Base-by-base conservation (phyloP, 2,888 invertebrate genomes). In the Neria commutata region DNA sequence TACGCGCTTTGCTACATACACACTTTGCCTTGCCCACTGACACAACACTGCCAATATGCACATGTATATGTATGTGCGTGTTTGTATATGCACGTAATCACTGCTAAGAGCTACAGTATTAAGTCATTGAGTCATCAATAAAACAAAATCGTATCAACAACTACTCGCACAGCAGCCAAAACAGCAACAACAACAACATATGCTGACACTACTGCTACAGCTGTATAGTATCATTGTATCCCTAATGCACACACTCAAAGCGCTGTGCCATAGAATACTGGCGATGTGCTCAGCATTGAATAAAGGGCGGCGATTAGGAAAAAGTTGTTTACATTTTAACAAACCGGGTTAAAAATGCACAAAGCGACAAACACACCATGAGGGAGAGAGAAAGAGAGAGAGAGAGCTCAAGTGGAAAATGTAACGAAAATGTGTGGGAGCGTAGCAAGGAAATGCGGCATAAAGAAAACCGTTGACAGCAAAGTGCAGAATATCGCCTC, bases 261-360 rank as follows among this genome's bases (percentile, higher is more conserved):
- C 8, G 37, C 37, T 4, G 37, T 37, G 4, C 11, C 6, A 37
- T 37, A 37, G 16, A 37, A n/a, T 8, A 37, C 37, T 14, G n/a
- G n/a, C n/a, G 11, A 37, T 37, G 37, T n/a, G n/a, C 42, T 17
- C 42, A 19, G 14, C 14, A 29, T 29, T 29, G 29, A 29, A 29
- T 42, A 42, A 17, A 37, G 11, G 11, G 42, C 16, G 42, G 6
- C 5, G 11, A 29, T 29, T 14, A 37, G 14, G n/a, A 37, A 6
- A 45, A 10, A 45, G 0, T 47, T 54, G 54, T 54, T 54, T 54
- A 54, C 54, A 48, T 54, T 54, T 33, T 47, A 29, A 5, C 17
- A 54, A 47, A 54, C 54, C 47, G 54, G 54, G 54, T 54, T 48
- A 19, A 37, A 37, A 37, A n/a, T 37, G 42, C 25, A 48, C 14